Evolutionary conservation across 1,140 invertebrate genomes (phyloP).

Genomic region (Laupala kohalensis): DNA sequence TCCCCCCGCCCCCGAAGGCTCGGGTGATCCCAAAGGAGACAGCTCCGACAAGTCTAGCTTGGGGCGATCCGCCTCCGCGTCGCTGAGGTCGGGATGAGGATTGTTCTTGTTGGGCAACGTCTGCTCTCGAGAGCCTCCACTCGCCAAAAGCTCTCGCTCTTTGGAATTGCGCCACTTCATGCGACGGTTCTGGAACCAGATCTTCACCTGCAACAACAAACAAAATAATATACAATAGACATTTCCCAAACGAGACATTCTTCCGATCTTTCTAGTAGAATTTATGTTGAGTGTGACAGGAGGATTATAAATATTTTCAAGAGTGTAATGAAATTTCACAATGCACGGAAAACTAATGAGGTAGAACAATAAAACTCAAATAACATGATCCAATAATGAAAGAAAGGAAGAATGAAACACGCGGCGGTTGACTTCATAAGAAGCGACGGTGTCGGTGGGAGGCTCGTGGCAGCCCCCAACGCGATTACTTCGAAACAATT

Average conservation of each 20-base stretch:
- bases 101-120: slow-evolving; percentile 94
- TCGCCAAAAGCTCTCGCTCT: slow-evolving; percentile 84
- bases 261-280: too few species aligned
- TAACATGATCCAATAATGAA: too few species aligned
- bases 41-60: slow-evolving; percentile 40
- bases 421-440: too few species aligned
- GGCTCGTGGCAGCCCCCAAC: background rate
- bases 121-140: slow-evolving; percentile 83
- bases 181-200: slow-evolving; percentile 90
- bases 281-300: too few species aligned
- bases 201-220: slow-evolving; percentile 67
- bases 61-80: slow-evolving; percentile 66
- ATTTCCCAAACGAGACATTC: too few species aligned
- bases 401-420: too few species aligned
- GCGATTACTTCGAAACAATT: background rate
- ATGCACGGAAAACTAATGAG: too few species aligned
- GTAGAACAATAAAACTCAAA: too few species aligned
- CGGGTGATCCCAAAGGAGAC: slow-evolving; percentile 28
- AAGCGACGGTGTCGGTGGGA: too few species aligned
- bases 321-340: too few species aligned
- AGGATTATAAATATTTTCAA: too few species aligned
- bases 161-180: slow-evolving; percentile 98
- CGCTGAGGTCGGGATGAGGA: slow-evolving; percentile 88
- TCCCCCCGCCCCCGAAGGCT: slow-evolving; percentile 11
- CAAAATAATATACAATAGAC: slow-evolving; percentile 17